Evolutionary conservation across 2,888 invertebrate species (phyloP).

Genomic region (Cantharis rufa): DNA sequence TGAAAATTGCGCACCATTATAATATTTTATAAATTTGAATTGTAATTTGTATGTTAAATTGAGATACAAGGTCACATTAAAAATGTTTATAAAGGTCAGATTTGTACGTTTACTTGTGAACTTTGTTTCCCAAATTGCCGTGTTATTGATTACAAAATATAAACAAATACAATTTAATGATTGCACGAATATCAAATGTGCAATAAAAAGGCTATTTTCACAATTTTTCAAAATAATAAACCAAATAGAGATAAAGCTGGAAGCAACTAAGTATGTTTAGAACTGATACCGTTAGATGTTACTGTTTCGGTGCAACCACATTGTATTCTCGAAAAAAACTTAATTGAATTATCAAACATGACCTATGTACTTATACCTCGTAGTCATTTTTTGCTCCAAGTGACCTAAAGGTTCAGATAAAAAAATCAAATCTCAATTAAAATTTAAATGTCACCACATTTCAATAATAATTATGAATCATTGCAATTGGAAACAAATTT

Average conservation of each 20-base stretch:
- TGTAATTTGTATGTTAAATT: constrained; percentile 16
- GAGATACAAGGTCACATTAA: constrained; percentile 18
- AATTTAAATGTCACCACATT: not conserved
- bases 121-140: constrained; percentile 16
- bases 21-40: constrained; percentile 14
- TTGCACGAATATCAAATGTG: not conserved
- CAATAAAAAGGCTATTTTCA: not conserved
- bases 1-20: constrained; percentile 9
- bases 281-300: not conserved
- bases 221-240: not conserved
- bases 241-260: not conserved
- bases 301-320: not conserved
- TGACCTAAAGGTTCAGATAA: not conserved
- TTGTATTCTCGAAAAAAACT: not conserved
- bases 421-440: not conserved
- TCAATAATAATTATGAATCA: not conserved
- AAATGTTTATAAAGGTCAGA: constrained; percentile 25
- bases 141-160: constrained; percentile 15
- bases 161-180: constrained; percentile 4
- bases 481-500: not conserved
- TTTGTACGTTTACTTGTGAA: constrained; percentile 15
- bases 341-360: not conserved
- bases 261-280: not conserved
- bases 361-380: not conserved
- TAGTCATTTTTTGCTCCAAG: not conserved